Evolutionary conservation across 2,113 vertebrate species (phyloP).

Genomic region (Pangasianodon gigas): DNA sequence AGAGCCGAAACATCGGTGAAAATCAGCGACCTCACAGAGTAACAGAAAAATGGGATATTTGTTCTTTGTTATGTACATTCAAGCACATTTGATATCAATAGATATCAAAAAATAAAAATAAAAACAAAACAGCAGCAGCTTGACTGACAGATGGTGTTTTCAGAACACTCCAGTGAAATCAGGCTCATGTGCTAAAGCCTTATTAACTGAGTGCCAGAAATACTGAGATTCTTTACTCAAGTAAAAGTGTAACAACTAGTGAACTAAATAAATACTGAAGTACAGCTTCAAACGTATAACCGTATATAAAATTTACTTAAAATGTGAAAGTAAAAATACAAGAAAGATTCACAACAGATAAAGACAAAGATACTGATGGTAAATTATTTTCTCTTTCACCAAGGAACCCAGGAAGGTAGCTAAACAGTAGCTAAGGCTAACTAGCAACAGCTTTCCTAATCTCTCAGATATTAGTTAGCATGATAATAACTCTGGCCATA

Average conservation of each 20-base stretch:
- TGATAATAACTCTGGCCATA: not conserved
- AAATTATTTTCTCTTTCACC: not conserved
- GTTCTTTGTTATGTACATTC: not conserved
- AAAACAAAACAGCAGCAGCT: not conserved
- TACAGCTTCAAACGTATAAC: not conserved
- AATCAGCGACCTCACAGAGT: not conserved
- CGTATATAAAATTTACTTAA: not conserved
- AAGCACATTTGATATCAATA: not conserved
- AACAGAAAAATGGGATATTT: not conserved
- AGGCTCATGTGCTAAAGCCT: not conserved
- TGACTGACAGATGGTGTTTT: conserved; percentile 17
- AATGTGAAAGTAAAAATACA: not conserved
- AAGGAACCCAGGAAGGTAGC: not conserved
- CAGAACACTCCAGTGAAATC: too few species aligned
- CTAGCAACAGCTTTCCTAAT: not conserved
- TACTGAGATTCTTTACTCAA: not conserved
- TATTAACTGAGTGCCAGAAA: not conserved
- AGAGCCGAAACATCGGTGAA: conserved; percentile 6
- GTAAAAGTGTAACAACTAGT: not conserved
- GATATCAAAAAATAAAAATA: not conserved
- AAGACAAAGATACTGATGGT: not conserved
- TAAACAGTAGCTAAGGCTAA: not conserved
- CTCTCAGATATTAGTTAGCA: not conserved
- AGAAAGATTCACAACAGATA: not conserved
- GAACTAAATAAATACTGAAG: not conserved